Base-by-base conservation (phyloP, 2,888 invertebrate species). In the Heteromyza rotundicornis region DNA sequence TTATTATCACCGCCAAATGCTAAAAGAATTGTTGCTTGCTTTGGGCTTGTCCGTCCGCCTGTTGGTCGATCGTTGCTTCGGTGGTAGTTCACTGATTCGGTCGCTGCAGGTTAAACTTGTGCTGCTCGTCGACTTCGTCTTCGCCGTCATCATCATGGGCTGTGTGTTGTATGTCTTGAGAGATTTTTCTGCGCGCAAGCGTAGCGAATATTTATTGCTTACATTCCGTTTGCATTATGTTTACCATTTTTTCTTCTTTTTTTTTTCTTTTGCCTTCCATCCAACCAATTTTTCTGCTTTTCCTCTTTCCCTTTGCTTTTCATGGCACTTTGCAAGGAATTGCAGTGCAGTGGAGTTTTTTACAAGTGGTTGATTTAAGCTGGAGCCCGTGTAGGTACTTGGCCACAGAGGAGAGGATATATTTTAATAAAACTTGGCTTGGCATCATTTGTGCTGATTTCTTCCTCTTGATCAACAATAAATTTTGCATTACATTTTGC, bases 161-260 rank as follows among this genome's bases (percentile, higher is more conserved):
- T 47, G 2, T 32, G n/a, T 50, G 47, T 51, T 55, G 60, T 35
- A 23, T 7, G 51, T 19, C 20, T 14, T 54, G 27, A 27, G 23
- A 49, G 16, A 22, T 40, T 17, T 27, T 40, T 55, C 63, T 59
- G 64, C 63, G 57, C 63, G 55, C 65, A 67, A 71, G 70, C 76
- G 72, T 74, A 71, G 76, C 77, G 73, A 76, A 75, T 75, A 73
- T 76, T 76, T 76, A 75, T 74, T 76, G 73, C 62, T 53, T 71
- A 69, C 75, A 75, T 76, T 77, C 72, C 77, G 71, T 69, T 75
- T 74, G 74, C 74, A 73, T 76, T 75, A 59, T 61, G 60, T 71
- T 74, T 69, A 73, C 64, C 63, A 66, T 58, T 55, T 57, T n/a
- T 57, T 59, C 52, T 47, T 35, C 19, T 57, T 24, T n/a, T 59